Evolutionary conservation across 2,888 invertebrate species (phyloP), one percentile per base, ranked within the genome.

Genomic region (Mimachlamys varia): DNA sequence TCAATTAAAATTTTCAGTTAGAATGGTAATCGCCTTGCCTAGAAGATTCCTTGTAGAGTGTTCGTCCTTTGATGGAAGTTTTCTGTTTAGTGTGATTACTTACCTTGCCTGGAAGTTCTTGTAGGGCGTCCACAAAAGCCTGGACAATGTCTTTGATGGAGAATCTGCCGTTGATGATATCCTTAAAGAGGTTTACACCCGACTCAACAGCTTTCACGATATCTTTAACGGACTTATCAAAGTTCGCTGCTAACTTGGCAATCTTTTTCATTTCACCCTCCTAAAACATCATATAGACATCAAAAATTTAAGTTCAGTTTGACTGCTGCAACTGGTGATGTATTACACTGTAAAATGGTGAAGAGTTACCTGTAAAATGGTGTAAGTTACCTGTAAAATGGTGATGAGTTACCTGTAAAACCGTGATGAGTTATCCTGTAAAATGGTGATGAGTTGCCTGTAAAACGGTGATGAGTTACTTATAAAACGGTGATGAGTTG

Each of bases 91-190:
- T 0, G 10, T 0, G 13, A 62, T 2, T 88, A 89, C 55, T 76
- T 87, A 94, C 95, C 91, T 93, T 94, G 22, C 90, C 90, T 17
- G 94, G 94, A 15, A 95, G 87, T 13, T 93, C 92, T 88, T 93
- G 91, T 4, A 94, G 88, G 15, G 94, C 90, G 22, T 91, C 90
- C 3, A 92, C 91, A 38, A 94, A 93, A 7, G 91, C 92, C 19
- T 92, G 91, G 33, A 94, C 90, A 22, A 93, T 93, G 38, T 92
- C 91, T 44, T 92, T 92, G 13, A 94, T 90, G 5, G 93, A 90
- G 38, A 92, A 91, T 22, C 93, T 91, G 13, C 92, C 92, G 58
- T 89, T 91, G 5, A 95, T 89, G 13, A 94, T 90, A 58, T 88
- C 62, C 17, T 91, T 91, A 89, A 95, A 94, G 13, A 90, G 89